Evolutionary conservation across 2,888 invertebrate genomes (phyloP).

Genomic region (Exephanes ischioxanthus): DNA sequence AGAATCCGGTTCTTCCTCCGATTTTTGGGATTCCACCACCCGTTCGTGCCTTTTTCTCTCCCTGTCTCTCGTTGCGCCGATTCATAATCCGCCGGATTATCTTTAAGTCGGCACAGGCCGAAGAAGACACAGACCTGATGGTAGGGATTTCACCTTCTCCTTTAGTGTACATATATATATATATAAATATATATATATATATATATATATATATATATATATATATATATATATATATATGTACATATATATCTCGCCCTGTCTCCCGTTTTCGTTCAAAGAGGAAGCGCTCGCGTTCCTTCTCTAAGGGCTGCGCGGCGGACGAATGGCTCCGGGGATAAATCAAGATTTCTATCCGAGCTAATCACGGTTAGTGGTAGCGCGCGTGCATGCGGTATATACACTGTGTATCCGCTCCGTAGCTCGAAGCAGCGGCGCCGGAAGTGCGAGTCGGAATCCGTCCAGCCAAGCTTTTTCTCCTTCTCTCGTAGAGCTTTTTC

Average conservation of each 20-base stretch:
- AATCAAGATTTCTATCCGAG: constrained; percentile 78
- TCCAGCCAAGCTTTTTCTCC: constrained; percentile 31
- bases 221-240: no score
- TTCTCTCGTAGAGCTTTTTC: not conserved
- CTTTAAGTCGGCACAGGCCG: constrained; percentile 53
- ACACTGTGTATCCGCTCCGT: not conserved
- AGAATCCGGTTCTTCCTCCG: constrained; percentile 20
- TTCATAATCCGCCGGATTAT: constrained; percentile 58
- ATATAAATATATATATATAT: no score
- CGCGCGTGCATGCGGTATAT: constrained; percentile 1
- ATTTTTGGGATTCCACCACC: constrained; percentile 38
- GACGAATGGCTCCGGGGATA: constrained; percentile 68
- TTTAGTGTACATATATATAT: not conserved
- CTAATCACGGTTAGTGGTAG: constrained; percentile 74
- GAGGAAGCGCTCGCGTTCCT: constrained; percentile 4
- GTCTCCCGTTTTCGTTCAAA: constrained; percentile 20
- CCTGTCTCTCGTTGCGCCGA: constrained; percentile 30
- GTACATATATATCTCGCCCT: constrained; percentile 21
- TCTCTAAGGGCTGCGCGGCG: not conserved
- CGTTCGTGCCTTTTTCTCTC: constrained; percentile 36
- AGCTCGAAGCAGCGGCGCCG: constrained; percentile 32
- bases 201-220: no score
- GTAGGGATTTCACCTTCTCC: constrained; percentile 53
- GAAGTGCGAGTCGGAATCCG: constrained; percentile 41
- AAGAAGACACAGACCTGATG: constrained; percentile 43